These are phyloP conservation scores for Tuberolachnus salignus DNA, from an alignment of 2,888 invertebrate genomes.

Conservation along the genomic window DNA sequence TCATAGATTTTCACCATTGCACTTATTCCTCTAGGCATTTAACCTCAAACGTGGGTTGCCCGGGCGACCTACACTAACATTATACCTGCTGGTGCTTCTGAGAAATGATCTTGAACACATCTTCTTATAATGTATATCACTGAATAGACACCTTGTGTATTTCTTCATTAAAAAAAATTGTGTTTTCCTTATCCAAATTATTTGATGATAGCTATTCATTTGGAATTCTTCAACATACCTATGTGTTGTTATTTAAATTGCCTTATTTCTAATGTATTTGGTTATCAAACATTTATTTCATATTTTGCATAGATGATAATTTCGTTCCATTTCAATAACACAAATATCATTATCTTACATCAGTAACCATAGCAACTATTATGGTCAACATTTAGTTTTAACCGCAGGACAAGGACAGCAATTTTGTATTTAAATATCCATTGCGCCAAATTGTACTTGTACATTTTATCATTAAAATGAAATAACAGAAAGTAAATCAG, in stretches of 20 bases:
- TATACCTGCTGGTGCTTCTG: neutral
- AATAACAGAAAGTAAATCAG: too few species aligned
- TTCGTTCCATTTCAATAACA: neutral
- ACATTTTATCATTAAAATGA: too few species aligned
- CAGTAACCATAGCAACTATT: constrained; percentile 48
- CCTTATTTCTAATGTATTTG: neutral
- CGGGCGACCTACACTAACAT: neutral
- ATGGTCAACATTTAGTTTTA: constrained; percentile 41
- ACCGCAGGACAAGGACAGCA: neutral
- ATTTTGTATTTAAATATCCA: neutral
- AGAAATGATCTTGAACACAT: neutral
- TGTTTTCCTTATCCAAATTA: too few species aligned
- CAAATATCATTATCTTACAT: neutral
- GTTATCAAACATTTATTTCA: neutral
- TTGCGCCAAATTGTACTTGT: too few species aligned
- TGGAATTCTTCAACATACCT: neutral
- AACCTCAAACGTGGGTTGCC: neutral
- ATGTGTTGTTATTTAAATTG: neutral
- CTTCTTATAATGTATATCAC: neutral
- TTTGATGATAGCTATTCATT: neutral
- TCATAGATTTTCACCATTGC: neutral
- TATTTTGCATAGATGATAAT: neutral
- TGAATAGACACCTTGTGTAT: too few species aligned
- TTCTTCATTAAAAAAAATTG: too few species aligned
- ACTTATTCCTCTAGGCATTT: neutral